Evolutionary conservation across 2,888 invertebrate species (phyloP), one percentile per base, ranked within the genome.

Genomic region (Neocrepidodera transversa): DNA sequence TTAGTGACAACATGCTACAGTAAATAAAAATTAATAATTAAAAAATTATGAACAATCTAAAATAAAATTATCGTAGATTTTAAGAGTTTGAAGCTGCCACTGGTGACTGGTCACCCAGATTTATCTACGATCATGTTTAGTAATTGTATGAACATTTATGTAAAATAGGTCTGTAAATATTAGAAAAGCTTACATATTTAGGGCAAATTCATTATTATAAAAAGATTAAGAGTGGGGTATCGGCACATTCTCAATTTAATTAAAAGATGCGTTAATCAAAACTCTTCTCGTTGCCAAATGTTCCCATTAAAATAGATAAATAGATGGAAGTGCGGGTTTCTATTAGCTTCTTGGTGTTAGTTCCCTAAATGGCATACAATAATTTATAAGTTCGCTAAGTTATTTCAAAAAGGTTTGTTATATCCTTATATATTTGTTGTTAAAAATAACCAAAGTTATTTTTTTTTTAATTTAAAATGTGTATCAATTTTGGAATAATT

Each of bases 201-300:
- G 51, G 51, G 38, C 51, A 51, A 51, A 51, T 51, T 30, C 51
- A 51, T 51, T 42, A 50, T 38, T 51, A 26, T 17, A 42, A 51
- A 51, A 42, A 51, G 26, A 11, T 28, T n/a, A 10, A 51, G 51
- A 59, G 55, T 62, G 60, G 59, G 62, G 61, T 54, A 57, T 55
- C 47, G 11, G 54, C 35, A 54, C 11, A 30, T 18, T 55, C 61
- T 57, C 54, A 63, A 60, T 57, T 51, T 65, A 65, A 65, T 68
- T 64, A 61, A 64, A 62, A 65, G 51, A 64, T 63, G 66, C 64
- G 63, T 61, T 67, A 58, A 56, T 66, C 38, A 38, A 38, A 38
- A 17, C 7, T 16, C 16, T 38, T 38, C 13, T 38, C 8, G 17
- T 13, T 11, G 11, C 8, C 32, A 32, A 32, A n/a, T 32, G 32